Evolutionary conservation across 2,113 vertebrate genomes (phyloP).

Genomic region (Sinocyclocheilus anshuiensis): DNA sequence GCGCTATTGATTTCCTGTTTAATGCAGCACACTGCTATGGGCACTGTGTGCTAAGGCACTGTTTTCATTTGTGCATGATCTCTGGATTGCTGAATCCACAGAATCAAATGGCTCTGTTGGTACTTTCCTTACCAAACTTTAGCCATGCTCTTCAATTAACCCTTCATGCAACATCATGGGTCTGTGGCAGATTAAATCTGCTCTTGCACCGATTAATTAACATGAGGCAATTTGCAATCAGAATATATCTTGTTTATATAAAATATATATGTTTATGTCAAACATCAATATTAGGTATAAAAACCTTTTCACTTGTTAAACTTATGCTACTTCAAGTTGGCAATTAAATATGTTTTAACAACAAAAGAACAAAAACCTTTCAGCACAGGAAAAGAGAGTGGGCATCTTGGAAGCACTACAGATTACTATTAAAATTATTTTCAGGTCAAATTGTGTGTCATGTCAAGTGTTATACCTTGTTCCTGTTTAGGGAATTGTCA

Average conservation of each 20-base stretch:
- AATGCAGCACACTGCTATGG: constrained; percentile 81
- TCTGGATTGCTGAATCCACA: constrained; percentile 77
- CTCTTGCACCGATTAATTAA: constrained; percentile 18
- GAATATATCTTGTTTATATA: not conserved
- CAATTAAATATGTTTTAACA: too few relatives aligned
- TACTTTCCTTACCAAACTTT: constrained; percentile 15
- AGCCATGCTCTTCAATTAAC: not conserved
- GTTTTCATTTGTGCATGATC: constrained; percentile 83
- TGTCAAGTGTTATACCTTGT: not conserved
- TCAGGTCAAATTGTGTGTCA: not conserved
- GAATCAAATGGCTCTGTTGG: not conserved
- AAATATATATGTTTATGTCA: not conserved
- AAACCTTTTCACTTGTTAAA: not conserved
- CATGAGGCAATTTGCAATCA: not conserved
- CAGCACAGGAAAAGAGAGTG: not conserved
- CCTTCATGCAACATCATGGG: not conserved
- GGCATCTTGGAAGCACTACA: not conserved
- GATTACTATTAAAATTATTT: not conserved
- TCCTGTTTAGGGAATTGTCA: not conserved
- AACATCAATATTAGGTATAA: not conserved
- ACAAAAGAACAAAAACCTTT: not conserved
- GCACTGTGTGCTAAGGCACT: constrained; percentile 77
- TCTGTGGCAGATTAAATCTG: not conserved
- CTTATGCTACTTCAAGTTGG: not conserved
- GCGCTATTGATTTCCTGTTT: constrained; percentile 87